These are phyloP conservation scores for Pelecanus crispus DNA, from an alignment of 2,113 vertebrate genomes.

Conservation along the genomic window DNA sequence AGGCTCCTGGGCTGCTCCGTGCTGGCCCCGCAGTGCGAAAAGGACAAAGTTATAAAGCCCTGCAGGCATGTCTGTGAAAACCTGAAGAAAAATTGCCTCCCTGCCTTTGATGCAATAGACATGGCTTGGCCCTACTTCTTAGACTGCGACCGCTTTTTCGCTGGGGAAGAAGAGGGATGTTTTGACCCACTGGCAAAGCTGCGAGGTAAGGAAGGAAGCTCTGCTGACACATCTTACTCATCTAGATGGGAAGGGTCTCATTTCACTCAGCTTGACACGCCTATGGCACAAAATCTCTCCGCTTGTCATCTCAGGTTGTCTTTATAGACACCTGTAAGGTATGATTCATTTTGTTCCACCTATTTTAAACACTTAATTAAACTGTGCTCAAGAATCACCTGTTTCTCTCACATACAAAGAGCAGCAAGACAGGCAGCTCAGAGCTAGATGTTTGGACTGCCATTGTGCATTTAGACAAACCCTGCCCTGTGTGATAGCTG, in stretches of 20 bases:
- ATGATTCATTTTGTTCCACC: not conserved
- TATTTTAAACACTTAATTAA: not conserved
- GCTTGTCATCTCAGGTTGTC: not conserved
- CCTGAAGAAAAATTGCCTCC: slow-evolving; percentile 80
- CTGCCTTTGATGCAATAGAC: slow-evolving; percentile 87
- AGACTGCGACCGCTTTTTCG: slow-evolving; percentile 90
- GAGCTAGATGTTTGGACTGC: not conserved
- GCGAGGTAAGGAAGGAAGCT: slow-evolving; percentile 72
- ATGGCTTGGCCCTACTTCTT: slow-evolving; percentile 99
- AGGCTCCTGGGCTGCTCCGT: slow-evolving; percentile 90
- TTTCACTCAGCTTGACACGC: not conserved
- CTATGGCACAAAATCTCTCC: not conserved
- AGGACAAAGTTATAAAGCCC: slow-evolving; percentile 74
- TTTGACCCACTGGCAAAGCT: slow-evolving; percentile 83
- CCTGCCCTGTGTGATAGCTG: not conserved
- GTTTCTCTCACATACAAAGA: not conserved
- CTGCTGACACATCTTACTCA: not conserved
- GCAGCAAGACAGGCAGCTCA: not conserved
- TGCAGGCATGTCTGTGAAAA: slow-evolving; percentile 85
- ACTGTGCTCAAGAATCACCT: not conserved
- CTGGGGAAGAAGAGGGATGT: slow-evolving; percentile 83
- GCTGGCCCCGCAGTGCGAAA: slow-evolving; percentile 83
- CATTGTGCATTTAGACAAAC: not conserved
- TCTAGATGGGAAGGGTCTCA: not conserved
- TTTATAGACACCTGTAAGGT: not conserved